Evolutionary conservation across 2,113 vertebrate genomes (phyloP).

Genomic region (Salminus brasiliensis): DNA sequence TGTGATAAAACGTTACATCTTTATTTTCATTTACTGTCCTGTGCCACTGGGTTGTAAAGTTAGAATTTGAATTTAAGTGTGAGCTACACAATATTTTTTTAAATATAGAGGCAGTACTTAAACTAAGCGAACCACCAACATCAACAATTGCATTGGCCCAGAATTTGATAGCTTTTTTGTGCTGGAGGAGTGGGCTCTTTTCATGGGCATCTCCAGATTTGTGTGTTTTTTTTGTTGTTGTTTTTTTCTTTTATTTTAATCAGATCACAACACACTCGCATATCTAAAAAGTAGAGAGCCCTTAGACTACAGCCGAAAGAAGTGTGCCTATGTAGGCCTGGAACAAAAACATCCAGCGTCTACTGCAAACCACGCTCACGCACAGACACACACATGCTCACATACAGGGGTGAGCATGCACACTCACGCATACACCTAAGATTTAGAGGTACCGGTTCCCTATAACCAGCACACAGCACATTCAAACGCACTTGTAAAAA

Average conservation of each 20-base stretch:
- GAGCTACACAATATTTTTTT: conserved; percentile 70
- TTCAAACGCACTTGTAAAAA: conserved; percentile 30
- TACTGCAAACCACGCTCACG: conserved; percentile 27
- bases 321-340: conserved; percentile 30
- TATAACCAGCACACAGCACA: conserved; percentile 26
- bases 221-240: background rate
- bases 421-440: background rate
- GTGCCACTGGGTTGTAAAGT: conserved; percentile 34
- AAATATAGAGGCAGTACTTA: conserved; percentile 72
- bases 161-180: conserved; percentile 50
- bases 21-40: conserved; percentile 52
- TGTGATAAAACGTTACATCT: conserved; percentile 48
- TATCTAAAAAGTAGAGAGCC: conserved; percentile 41
- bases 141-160: conserved; percentile 60
- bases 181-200: conserved; percentile 28
- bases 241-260: no score
- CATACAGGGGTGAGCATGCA: background rate
- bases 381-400: background rate
- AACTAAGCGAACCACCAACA: conserved; percentile 72
- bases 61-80: conserved; percentile 66
- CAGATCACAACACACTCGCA: conserved; percentile 26
- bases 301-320: conserved; percentile 42
- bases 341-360: conserved; percentile 35
- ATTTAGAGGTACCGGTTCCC: conserved; percentile 27
- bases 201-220: conserved; percentile 7